Percentiles rank a stretch among this genome's conserved stretches.
These are phyloP conservation scores for Trileptium ribeirensis DNA, from an alignment of 2,888 invertebrate genomes.

Conservation along the genomic window DNA sequence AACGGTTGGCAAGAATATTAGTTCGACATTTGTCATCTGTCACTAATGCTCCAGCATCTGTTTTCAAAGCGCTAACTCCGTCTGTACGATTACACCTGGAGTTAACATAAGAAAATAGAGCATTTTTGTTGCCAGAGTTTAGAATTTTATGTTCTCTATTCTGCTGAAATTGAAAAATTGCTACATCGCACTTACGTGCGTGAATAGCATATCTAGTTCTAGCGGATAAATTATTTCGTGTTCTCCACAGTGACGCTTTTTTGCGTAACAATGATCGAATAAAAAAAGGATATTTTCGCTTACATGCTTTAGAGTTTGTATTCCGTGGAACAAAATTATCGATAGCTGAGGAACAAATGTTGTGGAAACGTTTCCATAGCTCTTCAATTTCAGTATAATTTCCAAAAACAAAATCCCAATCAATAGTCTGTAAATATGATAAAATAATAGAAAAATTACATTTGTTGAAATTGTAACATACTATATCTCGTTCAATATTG, in stretches of 20 bases:
- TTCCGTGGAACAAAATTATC: not conserved
- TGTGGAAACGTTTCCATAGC: not conserved
- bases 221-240: not conserved
- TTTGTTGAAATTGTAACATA: not conserved
- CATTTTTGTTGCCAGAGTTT: not conserved
- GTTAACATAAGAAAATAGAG: not conserved
- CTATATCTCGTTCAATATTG: not conserved
- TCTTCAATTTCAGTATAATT: not conserved
- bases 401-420: not conserved
- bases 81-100: not conserved
- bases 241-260: not conserved
- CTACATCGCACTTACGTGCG: not conserved
- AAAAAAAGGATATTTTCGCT: not conserved
- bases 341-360: not conserved
- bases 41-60: not conserved
- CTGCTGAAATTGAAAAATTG: not conserved
- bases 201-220: not conserved
- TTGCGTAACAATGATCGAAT: not conserved
- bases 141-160: not conserved
- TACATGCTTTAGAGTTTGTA: not conserved
- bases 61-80: not conserved
- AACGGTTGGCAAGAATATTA: not conserved
- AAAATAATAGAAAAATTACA: not conserved
- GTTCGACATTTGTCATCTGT: not conserved
- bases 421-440: not conserved